Conservation (phyloP, 1,140 invertebrate species). For the Nymphalis io region DNA sequence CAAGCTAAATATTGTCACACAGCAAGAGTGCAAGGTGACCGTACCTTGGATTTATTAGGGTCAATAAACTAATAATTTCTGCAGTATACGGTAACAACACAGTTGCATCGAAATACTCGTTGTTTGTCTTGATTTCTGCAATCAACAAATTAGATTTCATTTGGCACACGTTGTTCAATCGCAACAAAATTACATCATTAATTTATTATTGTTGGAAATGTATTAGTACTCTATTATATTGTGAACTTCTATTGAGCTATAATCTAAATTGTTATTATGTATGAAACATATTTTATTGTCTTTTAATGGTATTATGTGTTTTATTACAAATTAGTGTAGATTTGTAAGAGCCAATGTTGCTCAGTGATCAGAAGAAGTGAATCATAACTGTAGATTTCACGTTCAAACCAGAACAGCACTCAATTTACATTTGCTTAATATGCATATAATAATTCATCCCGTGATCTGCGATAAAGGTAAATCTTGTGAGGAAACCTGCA, state of each 20-base stretch:
- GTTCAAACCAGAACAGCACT: no score
- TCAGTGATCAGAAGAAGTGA: no score
- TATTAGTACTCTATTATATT: conserved; percentile 4
- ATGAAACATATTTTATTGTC: not conserved
- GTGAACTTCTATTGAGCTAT: conserved; percentile 7
- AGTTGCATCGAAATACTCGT: conserved; percentile 16
- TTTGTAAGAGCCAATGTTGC: no score
- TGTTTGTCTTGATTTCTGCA: conserved; percentile 22
- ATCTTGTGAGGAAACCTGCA: no score
- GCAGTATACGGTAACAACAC: not conserved
- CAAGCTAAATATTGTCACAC: conserved; percentile 34
- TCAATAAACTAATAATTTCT: conserved; percentile 27
- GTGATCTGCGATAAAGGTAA: no score
- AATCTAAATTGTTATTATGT: not conserved
- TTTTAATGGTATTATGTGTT: no score
- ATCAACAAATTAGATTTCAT: conserved; percentile 15
- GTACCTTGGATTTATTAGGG: conserved; percentile 26
- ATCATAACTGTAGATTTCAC: no score
- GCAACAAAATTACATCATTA: conserved; percentile 26
- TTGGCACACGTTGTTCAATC: conserved; percentile 16
- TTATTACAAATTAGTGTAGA: no score
- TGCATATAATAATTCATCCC: no score
- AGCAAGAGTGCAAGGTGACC: conserved; percentile 33
- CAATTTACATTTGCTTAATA: no score
- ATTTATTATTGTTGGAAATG: conserved; percentile 23